Evolutionary conservation across 2,113 vertebrate species (phyloP).

Genomic region (Cervus canadensis): DNA sequence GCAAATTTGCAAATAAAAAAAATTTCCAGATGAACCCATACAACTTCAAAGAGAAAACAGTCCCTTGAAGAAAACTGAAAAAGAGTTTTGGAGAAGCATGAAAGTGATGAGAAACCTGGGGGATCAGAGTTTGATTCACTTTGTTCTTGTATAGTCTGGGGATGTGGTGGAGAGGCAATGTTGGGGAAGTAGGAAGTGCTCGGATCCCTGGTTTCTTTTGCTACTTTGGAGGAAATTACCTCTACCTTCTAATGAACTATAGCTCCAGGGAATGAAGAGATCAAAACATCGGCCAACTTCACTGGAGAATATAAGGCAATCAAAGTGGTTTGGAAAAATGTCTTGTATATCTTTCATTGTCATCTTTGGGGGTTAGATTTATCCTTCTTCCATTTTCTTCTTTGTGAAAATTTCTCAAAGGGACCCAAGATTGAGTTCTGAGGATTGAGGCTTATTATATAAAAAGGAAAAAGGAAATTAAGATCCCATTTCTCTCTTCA

Average conservation of each 20-base stretch:
- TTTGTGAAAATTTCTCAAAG: background rate
- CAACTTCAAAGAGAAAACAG: background rate
- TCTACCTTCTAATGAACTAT: background rate
- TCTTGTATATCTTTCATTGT: background rate
- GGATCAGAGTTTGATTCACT: background rate
- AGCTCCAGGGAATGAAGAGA: background rate
- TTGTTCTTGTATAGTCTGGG: background rate
- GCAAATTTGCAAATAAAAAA: background rate
- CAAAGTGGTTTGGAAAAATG: background rate
- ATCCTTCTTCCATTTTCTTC: background rate
- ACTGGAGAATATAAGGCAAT: background rate
- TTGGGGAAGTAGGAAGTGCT: background rate
- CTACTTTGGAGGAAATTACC: background rate
- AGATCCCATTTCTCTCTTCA: background rate
- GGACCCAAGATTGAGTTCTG: background rate
- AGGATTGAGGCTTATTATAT: background rate
- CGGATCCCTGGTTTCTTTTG: background rate
- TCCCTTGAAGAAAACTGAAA: background rate
- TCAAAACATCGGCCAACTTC: background rate
- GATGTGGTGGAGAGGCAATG: background rate
- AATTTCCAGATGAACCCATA: background rate
- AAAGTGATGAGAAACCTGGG: background rate
- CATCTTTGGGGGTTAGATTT: background rate
- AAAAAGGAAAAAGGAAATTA: constrained; percentile 16
- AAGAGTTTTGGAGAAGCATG: background rate